Percentiles rank a stretch among this genome's conserved stretches.
Evolutionary conservation across 2,113 vertebrate genomes (phyloP).

Genomic region (Ammodramus savannarum): DNA sequence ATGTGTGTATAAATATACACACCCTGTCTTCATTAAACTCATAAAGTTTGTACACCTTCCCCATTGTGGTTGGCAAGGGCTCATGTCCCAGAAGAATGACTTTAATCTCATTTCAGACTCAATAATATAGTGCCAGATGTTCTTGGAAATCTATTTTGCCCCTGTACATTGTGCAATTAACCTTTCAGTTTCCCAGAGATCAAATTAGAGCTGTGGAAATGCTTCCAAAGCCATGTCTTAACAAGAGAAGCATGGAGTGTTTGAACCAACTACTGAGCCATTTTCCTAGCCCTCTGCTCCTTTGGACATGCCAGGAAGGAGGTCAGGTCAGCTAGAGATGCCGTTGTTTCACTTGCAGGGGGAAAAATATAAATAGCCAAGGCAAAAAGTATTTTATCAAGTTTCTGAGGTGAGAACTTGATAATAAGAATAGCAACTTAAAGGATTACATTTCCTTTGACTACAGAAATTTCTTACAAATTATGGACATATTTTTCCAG

Average conservation of each 20-base stretch:
- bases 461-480: neutral
- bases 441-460: neutral
- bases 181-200: constrained; percentile 65
- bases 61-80: constrained; percentile 20
- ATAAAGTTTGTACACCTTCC: constrained; percentile 55
- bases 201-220: constrained; percentile 67
- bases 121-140: constrained; percentile 49
- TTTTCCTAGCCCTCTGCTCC: constrained; percentile 29
- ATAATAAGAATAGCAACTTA: neutral
- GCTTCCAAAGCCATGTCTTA: constrained; percentile 54
- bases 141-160: constrained; percentile 69
- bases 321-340: constrained; percentile 56
- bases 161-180: constrained; percentile 66
- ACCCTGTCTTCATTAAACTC: constrained; percentile 47
- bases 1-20: constrained; percentile 12
- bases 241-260: constrained; percentile 20
- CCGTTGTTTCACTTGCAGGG: neutral
- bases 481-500: neutral
- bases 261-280: constrained; percentile 37
- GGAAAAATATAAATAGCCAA: constrained; percentile 4
- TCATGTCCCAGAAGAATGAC: constrained; percentile 47
- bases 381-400: constrained; percentile 32
- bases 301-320: constrained; percentile 46
- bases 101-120: constrained; percentile 63
- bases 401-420: neutral